phyloP scores from a whole-genome alignment of 2,888 invertebrate genomes.

The Digitonthophagus gazella region DNA sequence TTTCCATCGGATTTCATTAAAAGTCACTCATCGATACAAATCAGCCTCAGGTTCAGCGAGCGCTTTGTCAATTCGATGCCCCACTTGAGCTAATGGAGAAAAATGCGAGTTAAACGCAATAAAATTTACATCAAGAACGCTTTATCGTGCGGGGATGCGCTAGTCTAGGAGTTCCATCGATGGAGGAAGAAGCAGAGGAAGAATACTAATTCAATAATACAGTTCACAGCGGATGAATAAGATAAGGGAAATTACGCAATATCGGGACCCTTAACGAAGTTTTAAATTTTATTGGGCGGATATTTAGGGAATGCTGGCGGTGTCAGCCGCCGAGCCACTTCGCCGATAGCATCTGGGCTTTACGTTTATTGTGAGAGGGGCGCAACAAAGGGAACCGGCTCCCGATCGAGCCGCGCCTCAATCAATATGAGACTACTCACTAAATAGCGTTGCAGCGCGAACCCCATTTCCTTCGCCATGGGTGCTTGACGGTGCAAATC shows the following conservation, averaged over 20 bases:
- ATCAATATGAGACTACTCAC: conserved; percentile 3
- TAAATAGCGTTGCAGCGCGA: background rate
- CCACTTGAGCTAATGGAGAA: conserved; percentile 21
- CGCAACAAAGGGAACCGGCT: background rate
- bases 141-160: conserved; percentile 20
- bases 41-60: background rate
- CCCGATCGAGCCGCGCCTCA: background rate
- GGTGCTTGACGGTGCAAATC: background rate
- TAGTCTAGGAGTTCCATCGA: background rate
- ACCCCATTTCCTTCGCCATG: background rate
- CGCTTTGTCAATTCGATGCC: conserved; percentile 3
- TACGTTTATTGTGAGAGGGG: conserved; percentile 6
- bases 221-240: conserved; percentile 29
- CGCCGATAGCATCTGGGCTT: conserved; percentile 15
- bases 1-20: no score
- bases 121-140: conserved; percentile 29
- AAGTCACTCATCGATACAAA: background rate
- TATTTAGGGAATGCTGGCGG: conserved; percentile 17
- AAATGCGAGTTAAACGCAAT: conserved; percentile 29
- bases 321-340: conserved; percentile 7
- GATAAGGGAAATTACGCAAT: conserved; percentile 28
- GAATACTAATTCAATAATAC: conserved; percentile 29
- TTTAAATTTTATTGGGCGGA: conserved; percentile 18
- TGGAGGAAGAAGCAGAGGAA: conserved; percentile 15
- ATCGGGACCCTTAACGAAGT: conserved; percentile 25